Base-by-base conservation (phyloP, 2,113 vertebrate species). In the Delphinus delphis region DNA sequence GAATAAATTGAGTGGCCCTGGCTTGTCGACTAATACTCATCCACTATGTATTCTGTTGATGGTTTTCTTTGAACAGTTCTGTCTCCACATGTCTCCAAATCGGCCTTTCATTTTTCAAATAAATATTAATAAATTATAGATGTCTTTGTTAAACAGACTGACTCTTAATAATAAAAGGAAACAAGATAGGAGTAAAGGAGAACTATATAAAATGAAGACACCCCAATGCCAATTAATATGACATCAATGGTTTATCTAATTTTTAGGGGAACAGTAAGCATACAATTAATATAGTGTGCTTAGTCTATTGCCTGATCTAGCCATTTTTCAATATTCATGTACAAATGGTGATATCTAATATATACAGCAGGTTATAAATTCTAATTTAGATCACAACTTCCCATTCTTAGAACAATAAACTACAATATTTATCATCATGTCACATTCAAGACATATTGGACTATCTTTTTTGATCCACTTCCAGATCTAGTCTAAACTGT, bases 51-150 rank as follows among this genome's bases (percentile, higher is more conserved):
- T 98, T 97, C 79, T 92, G 55, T 23, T 96, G 73, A 91, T 93
- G 60, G 12, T 73, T 91, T 96, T 93, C 83, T 82, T 94, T 94
- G 74, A 94, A 94, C n/a, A 95, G 25, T 88, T 96, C 70, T 96
- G 33, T 91, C 87, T 95, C 95, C 93, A 94, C 95, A 80, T 97
- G 84, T 97, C 92, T 94, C 73, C 77, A 93, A 97, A 95, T 76
- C 65, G 80, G 41, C n/a, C 73, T 87, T 92, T 21, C 26, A 95
- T 91, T 97, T 98, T 95, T 96, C 47, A 94, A 93, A 96, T 76
- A 96, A 95, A 96, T 93, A 96, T 60, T 79, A 97, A 97, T 95
- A 95, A 89, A 97, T 95, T 93, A 97, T 92, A 80, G 14, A 86
- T 96, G 33, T 85, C 95, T 97, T 96, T 87, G 58, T 93, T 95